Evolutionary conservation across 2,797 vertebrate genomes (phyloP), one percentile per base, ranked within the genome.

Genomic region (Iguana delicatissima): DNA sequence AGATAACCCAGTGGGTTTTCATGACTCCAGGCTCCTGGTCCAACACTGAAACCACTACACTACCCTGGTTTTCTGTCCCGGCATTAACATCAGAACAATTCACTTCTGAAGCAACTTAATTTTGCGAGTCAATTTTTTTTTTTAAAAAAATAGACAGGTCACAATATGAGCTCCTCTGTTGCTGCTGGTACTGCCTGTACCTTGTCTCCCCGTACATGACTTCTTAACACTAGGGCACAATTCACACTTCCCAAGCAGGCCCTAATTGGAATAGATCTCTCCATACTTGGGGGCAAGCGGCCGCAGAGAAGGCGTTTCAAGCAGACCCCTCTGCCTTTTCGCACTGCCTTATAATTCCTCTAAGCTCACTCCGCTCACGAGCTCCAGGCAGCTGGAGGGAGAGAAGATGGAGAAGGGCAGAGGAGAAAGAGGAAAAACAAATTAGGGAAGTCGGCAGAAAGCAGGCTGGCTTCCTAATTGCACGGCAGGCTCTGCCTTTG

Each of bases 211-310:
- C 26, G 92, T 59, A 91, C 89, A 89, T 29, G 8, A 87, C 91
- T 84, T 29, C 57, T 74, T 91, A 83, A 87, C 80, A 76, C 38
- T 2, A 0, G 86, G 80, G 72, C 76, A 50, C 86, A 85, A 64
- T 93, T 91, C 84, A 38, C 73, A 0, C 7, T 0, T 90, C 88
- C 91, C 26, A n/a, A 52, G 84, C 26, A 89, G 52, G 79, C 46
- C 92, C 86, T 95, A 91, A 92, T 89, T 94, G 92, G 94, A 93
- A 95, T 92, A 91, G 94, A 95, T 93, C 94, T 91, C 87, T 0
- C 0, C 74, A 86, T 93, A 84, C 86, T 79, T 91, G 91, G 90
- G 90, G 80, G 73, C 89, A 93, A 94, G 84, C 86, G 88, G 22
- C 55, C n/a, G 76, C 82, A 18, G 85, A 93, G 57, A 52, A 52